Evolutionary conservation across 2,797 vertebrate genomes (phyloP).

Genomic region (Lacerta bilineata): DNA sequence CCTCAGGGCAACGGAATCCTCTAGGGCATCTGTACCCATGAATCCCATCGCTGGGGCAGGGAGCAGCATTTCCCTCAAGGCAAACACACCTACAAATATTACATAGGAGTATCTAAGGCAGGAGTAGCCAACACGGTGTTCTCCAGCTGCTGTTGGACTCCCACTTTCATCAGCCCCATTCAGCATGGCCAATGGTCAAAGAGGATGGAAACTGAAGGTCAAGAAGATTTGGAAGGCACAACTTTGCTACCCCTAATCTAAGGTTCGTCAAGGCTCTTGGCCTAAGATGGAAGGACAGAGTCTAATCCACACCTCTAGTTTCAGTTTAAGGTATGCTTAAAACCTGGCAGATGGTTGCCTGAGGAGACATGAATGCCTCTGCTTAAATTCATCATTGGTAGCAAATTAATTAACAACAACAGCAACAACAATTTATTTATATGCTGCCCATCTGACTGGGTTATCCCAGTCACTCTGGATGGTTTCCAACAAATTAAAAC

Average conservation of each 20-base stretch:
- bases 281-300: no score
- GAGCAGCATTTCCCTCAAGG: constrained; percentile 83
- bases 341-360: not conserved
- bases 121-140: no score
- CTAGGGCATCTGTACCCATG: constrained; percentile 88
- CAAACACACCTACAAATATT: constrained; percentile 87
- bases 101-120: not conserved
- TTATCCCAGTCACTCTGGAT: no score
- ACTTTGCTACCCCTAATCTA: no score
- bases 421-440: no score
- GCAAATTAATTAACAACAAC: no score
- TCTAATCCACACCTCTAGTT: not conserved
- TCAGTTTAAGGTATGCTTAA: not conserved
- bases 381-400: not conserved
- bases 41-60: constrained; percentile 83
- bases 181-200: not conserved
- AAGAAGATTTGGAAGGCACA: not conserved
- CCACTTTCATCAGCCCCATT: not conserved
- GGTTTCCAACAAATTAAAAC: no score
- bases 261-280: not conserved
- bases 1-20: constrained; percentile 87
- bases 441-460: no score
- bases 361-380: not conserved
- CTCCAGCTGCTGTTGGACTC: not conserved
- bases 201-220: not conserved